phyloP scores from a whole-genome alignment of 2,113 vertebrate species.

The Pteruthius melanotis region DNA sequence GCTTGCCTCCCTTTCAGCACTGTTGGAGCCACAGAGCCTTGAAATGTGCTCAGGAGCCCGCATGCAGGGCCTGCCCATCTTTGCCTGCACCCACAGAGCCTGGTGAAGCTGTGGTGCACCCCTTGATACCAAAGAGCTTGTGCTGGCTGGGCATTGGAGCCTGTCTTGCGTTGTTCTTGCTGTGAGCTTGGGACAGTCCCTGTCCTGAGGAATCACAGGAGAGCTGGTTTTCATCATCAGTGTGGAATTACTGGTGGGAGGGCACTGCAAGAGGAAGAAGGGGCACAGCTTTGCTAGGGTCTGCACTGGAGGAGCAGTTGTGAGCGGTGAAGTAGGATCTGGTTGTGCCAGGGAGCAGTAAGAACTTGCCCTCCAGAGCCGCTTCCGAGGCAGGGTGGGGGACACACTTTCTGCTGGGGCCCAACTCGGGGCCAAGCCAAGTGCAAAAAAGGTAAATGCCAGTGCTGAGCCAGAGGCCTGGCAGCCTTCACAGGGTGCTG shows the following conservation, averaged over 20 bases:
- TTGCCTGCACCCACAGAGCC: neutral
- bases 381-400: neutral
- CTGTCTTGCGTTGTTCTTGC: neutral
- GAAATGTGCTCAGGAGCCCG: neutral
- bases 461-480: neutral
- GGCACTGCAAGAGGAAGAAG: neutral
- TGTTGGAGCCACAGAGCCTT: neutral
- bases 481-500: neutral
- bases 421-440: neutral
- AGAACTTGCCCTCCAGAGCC: neutral
- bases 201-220: neutral
- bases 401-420: neutral
- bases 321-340: rapidly evolving
- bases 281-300: rapidly evolving
- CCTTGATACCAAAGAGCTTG: neutral
- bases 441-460: slow-evolving; percentile 48
- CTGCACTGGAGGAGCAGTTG: neutral
- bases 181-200: neutral
- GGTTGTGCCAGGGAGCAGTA: neutral
- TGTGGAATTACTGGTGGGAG: neutral
- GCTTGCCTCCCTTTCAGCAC: rapidly evolving
- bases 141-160: rapidly evolving
- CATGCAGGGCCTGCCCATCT: rapidly evolving
- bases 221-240: neutral
- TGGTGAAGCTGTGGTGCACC: neutral